A percentile compares a stretch with the other conserved stretches of the same genome.
Conservation (phyloP, 2,888 invertebrate genomes). For the Aquatica leii region DNA sequence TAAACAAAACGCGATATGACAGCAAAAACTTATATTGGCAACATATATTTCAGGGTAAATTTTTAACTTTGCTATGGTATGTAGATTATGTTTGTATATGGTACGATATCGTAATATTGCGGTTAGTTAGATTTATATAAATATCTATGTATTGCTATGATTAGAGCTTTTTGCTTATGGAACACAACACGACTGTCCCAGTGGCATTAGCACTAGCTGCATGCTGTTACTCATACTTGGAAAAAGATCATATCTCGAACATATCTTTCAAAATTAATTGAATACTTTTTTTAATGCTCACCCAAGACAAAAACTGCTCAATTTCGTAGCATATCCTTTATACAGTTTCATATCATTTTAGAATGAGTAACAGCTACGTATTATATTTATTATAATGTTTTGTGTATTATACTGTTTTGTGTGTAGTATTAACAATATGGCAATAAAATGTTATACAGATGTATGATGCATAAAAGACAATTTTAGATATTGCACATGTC, state of each 20-base stretch:
- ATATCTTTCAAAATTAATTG: slow-evolving; percentile 23
- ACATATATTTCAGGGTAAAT: slow-evolving; percentile 55
- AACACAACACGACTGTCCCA: slow-evolving; percentile 61
- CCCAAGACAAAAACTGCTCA: slow-evolving; percentile 26
- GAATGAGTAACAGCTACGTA: slow-evolving; percentile 54
- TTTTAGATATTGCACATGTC: slow-evolving; percentile 59
- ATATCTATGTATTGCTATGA: slow-evolving; percentile 56
- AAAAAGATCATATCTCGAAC: slow-evolving; percentile 27
- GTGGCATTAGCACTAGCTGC: slow-evolving; percentile 56
- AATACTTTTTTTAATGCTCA: slow-evolving; percentile 13
- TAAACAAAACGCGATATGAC: too few relatives aligned
- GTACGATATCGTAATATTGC: slow-evolving; percentile 36
- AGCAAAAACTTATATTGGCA: slow-evolving; percentile 47
- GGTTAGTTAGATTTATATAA: slow-evolving; percentile 49
- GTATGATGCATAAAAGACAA: slow-evolving; percentile 52
- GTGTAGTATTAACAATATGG: slow-evolving; percentile 39
- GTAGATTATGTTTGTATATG: slow-evolving; percentile 37
- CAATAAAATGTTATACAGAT: slow-evolving; percentile 39
- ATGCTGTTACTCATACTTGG: slow-evolving; percentile 56
- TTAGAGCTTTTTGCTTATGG: slow-evolving; percentile 60
- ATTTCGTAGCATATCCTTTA: slow-evolving; percentile 32
- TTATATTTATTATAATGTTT: slow-evolving; percentile 52
- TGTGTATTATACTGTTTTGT: slow-evolving; percentile 47
- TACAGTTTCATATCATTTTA: slow-evolving; percentile 24
- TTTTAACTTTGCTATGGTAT: slow-evolving; percentile 41